Evolutionary conservation across 2,888 invertebrate genomes (phyloP).

Genomic region (Euproctis similis): DNA sequence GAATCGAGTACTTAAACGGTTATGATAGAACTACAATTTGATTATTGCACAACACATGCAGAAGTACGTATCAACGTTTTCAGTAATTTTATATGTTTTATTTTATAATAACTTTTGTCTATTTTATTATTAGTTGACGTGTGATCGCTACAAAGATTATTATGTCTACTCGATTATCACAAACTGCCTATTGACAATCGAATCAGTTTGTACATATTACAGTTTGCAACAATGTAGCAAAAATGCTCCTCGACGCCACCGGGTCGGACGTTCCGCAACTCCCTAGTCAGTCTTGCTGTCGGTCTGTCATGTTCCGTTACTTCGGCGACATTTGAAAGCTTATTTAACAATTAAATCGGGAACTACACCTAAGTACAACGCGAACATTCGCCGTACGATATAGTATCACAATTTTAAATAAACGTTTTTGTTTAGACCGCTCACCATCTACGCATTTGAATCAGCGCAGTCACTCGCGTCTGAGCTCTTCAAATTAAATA

Average conservation of each 20-base stretch:
- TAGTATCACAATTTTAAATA: slow-evolving; percentile 14
- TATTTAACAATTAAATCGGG: slow-evolving; percentile 2
- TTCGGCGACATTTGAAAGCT: slow-evolving; percentile 16
- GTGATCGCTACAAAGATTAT: slow-evolving; percentile 30
- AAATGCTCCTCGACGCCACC: too few species aligned
- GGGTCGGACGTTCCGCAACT: slow-evolving; percentile 6
- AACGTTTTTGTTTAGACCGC: slow-evolving; percentile 1
- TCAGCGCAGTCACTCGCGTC: slow-evolving; percentile 13
- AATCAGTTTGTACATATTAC: too few species aligned
- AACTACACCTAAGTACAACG: slow-evolving; percentile 11
- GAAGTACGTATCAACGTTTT: slow-evolving; percentile 65
- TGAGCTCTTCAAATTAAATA: slow-evolving; percentile 31
- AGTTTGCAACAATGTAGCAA: too few species aligned
- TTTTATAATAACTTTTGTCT: too few species aligned
- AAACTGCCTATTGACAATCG: too few species aligned
- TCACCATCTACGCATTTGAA: slow-evolving; percentile 10
- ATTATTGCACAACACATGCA: slow-evolving; percentile 73
- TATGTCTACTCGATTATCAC: too few species aligned
- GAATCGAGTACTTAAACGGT: slow-evolving; percentile 48
- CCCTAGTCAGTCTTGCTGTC: slow-evolving; percentile 21
- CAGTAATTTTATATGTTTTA: slow-evolving; percentile 24
- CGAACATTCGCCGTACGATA: slow-evolving; percentile 9
- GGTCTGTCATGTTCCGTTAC: slow-evolving; percentile 14
- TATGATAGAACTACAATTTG: slow-evolving; percentile 49
- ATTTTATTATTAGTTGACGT: slow-evolving; percentile 28